These are phyloP conservation scores for Ceratosolen solmsi DNA, from an alignment of 1,140 invertebrate species.

Conservation along the genomic window DNA sequence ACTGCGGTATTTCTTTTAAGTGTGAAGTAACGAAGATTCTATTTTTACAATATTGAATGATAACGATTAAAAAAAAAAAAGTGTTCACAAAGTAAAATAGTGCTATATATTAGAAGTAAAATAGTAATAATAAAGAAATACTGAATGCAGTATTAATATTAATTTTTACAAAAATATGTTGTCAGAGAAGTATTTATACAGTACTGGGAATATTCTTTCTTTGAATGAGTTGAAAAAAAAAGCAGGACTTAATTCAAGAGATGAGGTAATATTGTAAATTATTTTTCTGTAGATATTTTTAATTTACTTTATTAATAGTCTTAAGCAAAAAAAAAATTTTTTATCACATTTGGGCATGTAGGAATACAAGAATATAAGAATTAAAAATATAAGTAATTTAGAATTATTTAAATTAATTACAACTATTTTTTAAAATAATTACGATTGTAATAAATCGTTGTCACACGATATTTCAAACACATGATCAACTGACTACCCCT, in stretches of 20 bases:
- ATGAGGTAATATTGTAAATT: conserved; percentile 79
- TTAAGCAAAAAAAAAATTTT: neutral
- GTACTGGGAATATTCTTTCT: conserved; percentile 90
- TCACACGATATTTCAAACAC: neutral
- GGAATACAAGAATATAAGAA: neutral
- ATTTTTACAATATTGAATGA: neutral
- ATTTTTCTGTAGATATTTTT: conserved; percentile 38
- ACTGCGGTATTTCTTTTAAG: neutral
- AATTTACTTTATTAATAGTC: neutral
- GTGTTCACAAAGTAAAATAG: too few relatives aligned
- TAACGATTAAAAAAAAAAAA: too few relatives aligned
- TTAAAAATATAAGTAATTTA: neutral
- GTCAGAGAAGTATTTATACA: conserved; percentile 74
- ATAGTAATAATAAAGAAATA: neutral
- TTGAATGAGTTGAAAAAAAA: conserved; percentile 88
- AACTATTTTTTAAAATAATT: neutral
- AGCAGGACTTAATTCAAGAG: conserved; percentile 84
- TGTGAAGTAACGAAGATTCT: neutral
- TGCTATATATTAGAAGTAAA: neutral
- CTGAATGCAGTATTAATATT: neutral
- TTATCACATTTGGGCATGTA: neutral
- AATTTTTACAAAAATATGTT: conserved; percentile 51
- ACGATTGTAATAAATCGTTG: neutral
- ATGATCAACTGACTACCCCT: neutral
- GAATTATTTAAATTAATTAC: neutral